Conservation (phyloP, 2,113 vertebrate genomes). For the Todiramphus chloris region DNA sequence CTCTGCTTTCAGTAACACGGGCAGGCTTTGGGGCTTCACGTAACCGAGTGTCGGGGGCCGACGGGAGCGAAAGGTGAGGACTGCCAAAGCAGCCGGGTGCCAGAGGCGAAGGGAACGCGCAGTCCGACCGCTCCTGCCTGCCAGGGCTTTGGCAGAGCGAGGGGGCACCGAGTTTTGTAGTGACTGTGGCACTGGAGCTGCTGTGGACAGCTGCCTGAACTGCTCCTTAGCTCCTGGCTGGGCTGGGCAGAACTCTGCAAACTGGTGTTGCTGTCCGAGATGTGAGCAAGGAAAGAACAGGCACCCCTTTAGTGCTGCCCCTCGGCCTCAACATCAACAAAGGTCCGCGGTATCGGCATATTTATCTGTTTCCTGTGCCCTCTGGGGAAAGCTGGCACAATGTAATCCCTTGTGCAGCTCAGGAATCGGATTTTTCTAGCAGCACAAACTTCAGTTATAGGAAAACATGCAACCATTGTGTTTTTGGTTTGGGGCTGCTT, state of each 20-base stretch:
- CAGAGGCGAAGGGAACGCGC: accelerated
- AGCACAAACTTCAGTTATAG: neutral
- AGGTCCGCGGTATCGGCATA: neutral
- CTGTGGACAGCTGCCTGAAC: neutral
- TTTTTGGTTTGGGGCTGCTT: neutral
- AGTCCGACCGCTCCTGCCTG: accelerated
- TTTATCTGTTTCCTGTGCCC: slow-evolving; percentile 26
- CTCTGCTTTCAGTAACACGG: neutral
- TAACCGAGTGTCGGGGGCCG: neutral
- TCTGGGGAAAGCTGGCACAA: neutral
- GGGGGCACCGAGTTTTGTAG: neutral
- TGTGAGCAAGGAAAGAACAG: neutral
- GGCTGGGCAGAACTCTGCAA: accelerated
- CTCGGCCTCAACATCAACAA: neutral
- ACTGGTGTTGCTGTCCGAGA: neutral
- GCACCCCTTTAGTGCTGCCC: neutral
- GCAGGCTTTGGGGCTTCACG: neutral
- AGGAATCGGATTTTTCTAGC: neutral
- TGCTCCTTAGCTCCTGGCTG: accelerated
- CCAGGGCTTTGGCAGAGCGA: neutral
- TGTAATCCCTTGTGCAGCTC: neutral
- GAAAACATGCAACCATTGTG: neutral
- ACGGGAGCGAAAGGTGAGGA: neutral
- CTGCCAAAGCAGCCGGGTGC: no score
- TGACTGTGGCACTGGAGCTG: neutral